Conservation (phyloP, 2,113 vertebrate genomes). For the Madoqua kirkii region DNA sequence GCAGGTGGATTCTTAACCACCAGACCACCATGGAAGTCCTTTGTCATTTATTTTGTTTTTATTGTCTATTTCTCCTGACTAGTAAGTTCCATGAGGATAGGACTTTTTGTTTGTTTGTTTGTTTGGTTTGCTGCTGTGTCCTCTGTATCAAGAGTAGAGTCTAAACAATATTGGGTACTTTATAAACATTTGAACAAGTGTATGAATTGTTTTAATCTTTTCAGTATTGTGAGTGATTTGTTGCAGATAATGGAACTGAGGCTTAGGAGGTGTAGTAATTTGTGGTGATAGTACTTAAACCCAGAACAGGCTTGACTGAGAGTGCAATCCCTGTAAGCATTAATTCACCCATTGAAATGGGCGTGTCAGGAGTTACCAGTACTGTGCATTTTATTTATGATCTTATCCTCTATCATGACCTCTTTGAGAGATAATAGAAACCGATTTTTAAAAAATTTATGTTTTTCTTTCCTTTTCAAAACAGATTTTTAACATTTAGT, state of each 20-base stretch:
- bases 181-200: not conserved
- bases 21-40: not conserved
- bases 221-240: not conserved
- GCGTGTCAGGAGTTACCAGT: not conserved
- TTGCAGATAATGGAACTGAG: not conserved
- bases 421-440: not conserved
- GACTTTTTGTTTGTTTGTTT: not conserved
- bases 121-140: not conserved
- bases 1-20: not conserved
- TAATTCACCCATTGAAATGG: not conserved
- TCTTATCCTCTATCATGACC: not conserved
- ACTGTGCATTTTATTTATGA: not conserved
- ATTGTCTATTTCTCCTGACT: not conserved
- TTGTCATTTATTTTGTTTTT: not conserved
- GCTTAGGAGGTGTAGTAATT: not conserved
- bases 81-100: not conserved
- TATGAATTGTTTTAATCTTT: not conserved
- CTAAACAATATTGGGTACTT: not conserved
- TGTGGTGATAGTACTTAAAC: not conserved
- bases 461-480: not conserved
- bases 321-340: not conserved
- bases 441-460: not conserved
- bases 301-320: not conserved
- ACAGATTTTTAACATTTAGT: not conserved
- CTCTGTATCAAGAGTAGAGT: not conserved